phyloP scores from a whole-genome alignment of 2,888 invertebrate genomes.

The Lysandra coridon region DNA sequence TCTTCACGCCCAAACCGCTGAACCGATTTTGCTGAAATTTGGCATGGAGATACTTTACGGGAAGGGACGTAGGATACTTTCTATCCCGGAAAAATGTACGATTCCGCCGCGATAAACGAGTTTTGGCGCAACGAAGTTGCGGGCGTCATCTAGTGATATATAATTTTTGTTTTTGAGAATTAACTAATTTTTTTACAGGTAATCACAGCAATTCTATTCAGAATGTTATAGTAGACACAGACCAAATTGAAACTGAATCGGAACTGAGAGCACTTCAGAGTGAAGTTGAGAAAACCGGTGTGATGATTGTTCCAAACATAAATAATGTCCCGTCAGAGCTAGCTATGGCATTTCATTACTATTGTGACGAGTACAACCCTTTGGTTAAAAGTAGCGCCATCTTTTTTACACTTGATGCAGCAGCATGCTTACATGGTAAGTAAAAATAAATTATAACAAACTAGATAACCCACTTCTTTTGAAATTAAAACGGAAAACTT shows the following conservation, averaged over 20 bases:
- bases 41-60: too few relatives aligned
- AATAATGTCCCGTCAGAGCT: slow-evolving; percentile 62
- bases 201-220: slow-evolving; percentile 53
- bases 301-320: slow-evolving; percentile 65
- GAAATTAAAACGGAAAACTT: too few relatives aligned
- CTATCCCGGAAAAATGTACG: too few relatives aligned
- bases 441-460: not conserved
- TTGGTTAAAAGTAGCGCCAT: slow-evolving; percentile 68
- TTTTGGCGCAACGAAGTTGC: too few relatives aligned
- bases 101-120: too few relatives aligned
- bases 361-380: slow-evolving; percentile 74
- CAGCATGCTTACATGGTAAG: slow-evolving; percentile 59
- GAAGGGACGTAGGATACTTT: too few relatives aligned
- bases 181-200: slow-evolving; percentile 50
- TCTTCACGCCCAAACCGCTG: too few relatives aligned
- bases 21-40: too few relatives aligned
- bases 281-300: slow-evolving; percentile 58
- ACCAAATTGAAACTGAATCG: slow-evolving; percentile 54
- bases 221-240: slow-evolving; percentile 56
- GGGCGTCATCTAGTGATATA: too few relatives aligned
- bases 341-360: slow-evolving; percentile 76
- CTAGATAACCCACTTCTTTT: too few relatives aligned
- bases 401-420: slow-evolving; percentile 68
- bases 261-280: slow-evolving; percentile 58
- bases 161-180: not conserved